Evolutionary conservation across 2,888 invertebrate genomes (phyloP), one percentile per base, ranked within the genome.

Genomic region (Aporophyla nigra): DNA sequence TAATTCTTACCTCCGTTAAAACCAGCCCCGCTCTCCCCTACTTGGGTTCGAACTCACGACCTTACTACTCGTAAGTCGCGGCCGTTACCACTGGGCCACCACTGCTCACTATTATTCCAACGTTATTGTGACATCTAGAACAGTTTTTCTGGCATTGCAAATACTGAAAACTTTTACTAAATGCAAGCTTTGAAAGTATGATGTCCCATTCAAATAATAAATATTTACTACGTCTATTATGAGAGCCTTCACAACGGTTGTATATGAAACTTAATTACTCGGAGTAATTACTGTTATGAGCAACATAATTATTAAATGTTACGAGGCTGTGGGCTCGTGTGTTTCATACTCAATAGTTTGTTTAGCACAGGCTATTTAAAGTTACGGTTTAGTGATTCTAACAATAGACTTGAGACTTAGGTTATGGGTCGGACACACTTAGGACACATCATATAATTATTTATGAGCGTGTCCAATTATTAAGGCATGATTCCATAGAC

Each of bases 241-340:
- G 10, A 67, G 16, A 78, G 66, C 74, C 78, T 79, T 79, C 54
- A 70, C 59, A 75, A 82, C 53, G 40, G 58, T 66, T 66, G 62
- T 66, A 40, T 84, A 74, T 82, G 79, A 83, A 83, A 84, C 83
- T 86, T 85, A 80, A 85, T 80, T 65, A 80, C 76, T 73, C 49
- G 61, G 53, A 75, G 80, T 82, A 79, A 81, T 85, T 75, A 87
- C 27, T 65, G 27, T 71, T 76, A 79, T 72, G 58, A 75, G 66
- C 73, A 74, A 68, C 76, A 75, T 76, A 59, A 87, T 75, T 76
- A 78, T 66, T 78, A 82, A 84, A 87, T 84, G 72, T 82, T 85
- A 85, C 77, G 84, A 83, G 70, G 71, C 24, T 74, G 53, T 54
- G 40, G n/a, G 24, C 43, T 24, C 56, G 40, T 66, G 61, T 16